Evolutionary conservation across 2,888 invertebrate genomes (phyloP).

Genomic region (Rugalucina vietnamica): DNA sequence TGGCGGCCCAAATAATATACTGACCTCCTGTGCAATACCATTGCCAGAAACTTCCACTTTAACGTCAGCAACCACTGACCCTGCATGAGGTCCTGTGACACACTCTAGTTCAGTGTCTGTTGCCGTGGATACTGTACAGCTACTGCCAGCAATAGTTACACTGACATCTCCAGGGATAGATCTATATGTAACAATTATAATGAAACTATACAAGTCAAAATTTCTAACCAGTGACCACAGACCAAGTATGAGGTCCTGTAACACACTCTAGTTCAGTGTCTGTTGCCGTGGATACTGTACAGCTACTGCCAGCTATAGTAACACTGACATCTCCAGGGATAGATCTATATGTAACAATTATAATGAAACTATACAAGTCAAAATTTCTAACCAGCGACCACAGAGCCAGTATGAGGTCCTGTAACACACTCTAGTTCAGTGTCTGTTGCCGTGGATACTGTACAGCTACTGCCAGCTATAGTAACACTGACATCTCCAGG

Average conservation of each 20-base stretch:
- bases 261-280: conserved; percentile 70
- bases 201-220: no score
- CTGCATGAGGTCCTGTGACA: conserved; percentile 64
- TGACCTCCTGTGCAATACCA: conserved; percentile 74
- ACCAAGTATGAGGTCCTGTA: conserved; percentile 66
- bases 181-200: conserved; percentile 68
- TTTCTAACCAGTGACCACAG: conserved; percentile 61
- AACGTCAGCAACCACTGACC: conserved; percentile 66
- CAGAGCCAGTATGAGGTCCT: conserved; percentile 62
- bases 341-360: no score
- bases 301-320: conserved; percentile 63
- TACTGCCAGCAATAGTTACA: conserved; percentile 66
- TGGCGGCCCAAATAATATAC: no score
- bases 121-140: conserved; percentile 59
- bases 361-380: no score
- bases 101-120: conserved; percentile 70
- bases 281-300: conserved; percentile 56
- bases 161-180: conserved; percentile 42
- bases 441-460: conserved; percentile 52
- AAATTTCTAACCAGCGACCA: conserved; percentile 58
- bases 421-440: conserved; percentile 73
- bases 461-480: conserved; percentile 64
- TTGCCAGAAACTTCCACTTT: conserved; percentile 68
- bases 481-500: conserved; percentile 59
- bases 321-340: conserved; percentile 56